Evolutionary conservation across 2,113 vertebrate species (phyloP), one percentile per base, ranked within the genome.

Genomic region (Gnathonemus echidnorhynchus): DNA sequence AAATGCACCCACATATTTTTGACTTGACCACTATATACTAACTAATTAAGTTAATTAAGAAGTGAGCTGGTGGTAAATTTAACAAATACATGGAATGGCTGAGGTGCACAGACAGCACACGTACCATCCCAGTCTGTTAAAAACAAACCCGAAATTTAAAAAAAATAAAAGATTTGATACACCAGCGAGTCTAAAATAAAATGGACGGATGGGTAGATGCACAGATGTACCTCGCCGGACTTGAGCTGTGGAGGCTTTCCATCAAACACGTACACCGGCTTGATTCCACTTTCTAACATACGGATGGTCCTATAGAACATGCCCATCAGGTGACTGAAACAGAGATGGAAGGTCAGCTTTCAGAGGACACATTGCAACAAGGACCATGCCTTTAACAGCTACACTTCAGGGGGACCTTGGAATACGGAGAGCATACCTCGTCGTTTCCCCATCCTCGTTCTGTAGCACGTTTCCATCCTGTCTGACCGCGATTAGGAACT

Each of bases 291-390:
- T 93, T 99, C 98, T 92, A 99, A 93, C 97, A 99, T 99, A 92
- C 98, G 98, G 92, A 99, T 97, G 85, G 98, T 99, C 46, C 98
- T 96, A 95, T 99, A 99, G 94, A 99, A 99, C 97, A 99, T 98
- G 46, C 98, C 98, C 98, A 99, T 97, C 24, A 99, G 94, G 94
- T 99, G 98, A 94, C 98, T 97, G 92, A 0, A 52, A 86, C 85
- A 19, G 11, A 49, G 39, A 70, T 6, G 62, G 45, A n/a, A 90
- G 66, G 62, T n/a, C 45, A 62, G n/a, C 5, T 53, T 15, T 80
- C 9, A 80, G 24, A 83, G 8, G 21, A 9, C 27, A 49, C 17
- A 17, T 17, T 24, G 42, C n/a, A 86, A 15, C 10, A 85, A 48
- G 31, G 45, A 48, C 5, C 83, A 24, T 85, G 9, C 21, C 83